Base-by-base conservation (phyloP, 1,140 invertebrate species). In the Leptinotarsa defecta region DNA sequence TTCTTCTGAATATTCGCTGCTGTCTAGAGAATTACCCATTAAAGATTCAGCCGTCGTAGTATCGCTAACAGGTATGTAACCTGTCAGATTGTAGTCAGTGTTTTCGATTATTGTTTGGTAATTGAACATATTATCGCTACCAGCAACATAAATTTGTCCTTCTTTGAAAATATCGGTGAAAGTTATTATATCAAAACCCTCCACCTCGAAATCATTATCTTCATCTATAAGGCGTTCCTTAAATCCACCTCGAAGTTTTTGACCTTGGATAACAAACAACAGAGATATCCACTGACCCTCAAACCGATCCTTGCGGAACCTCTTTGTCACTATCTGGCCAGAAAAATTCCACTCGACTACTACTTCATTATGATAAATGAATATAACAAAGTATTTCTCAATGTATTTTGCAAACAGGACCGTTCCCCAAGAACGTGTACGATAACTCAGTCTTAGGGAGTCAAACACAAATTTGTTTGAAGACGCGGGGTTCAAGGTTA, bases 351-450 rank as follows among this genome's bases (percentile, higher is more conserved):
- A 93, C 69, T 90, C 88, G 5, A 93, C 86, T 0, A 90, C 89
- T 24, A 93, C 89, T 76, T 90, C 89, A 75, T 92, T 91, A 70
- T 90, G 89, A 81, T 90, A 91, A 34, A 93, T 91, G 22, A 91
- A 92, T 61, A 94, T 88, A 2, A 90, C 90, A 81, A 94, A 93
- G 86, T 91, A 90, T 62, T 87, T 86, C n/a, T 88, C 87, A 11
- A 88, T 87, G 67, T 89, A 87, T 34, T 86, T 83, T 65, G 89
- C 87, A 72, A 90, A 89, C 72, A 95, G 86, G 13, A 94, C 78
- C 17, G 91, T 94, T 71, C 94, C 93, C 61, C 93, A 93, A 4
- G 89, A 90, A 34, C 92, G 91, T 5, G 92, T 94, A 81, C 93
- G 88, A 81, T 90, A 91, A 0, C 88, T 87, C 4, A 93, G 88